Conservation (phyloP, 2,888 invertebrate species). For the Mimumesa dahlbomi region DNA sequence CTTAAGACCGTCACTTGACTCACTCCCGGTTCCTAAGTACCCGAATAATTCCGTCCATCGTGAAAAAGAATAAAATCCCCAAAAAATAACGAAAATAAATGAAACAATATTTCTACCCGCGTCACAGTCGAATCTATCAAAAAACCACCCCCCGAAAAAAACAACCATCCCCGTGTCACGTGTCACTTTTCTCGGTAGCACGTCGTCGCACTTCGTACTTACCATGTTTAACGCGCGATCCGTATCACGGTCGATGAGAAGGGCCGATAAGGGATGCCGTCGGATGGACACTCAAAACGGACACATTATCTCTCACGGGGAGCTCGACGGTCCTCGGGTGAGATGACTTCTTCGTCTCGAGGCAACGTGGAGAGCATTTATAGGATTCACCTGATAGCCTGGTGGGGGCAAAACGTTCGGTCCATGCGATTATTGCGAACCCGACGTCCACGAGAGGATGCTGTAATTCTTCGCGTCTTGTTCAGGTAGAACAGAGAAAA, state of each 20-base stretch:
- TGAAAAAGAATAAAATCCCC: too few relatives aligned
- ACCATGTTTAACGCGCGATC: conserved; percentile 51
- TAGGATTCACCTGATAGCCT: conserved; percentile 77
- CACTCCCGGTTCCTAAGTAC: too few relatives aligned
- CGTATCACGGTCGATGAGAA: conserved; percentile 21
- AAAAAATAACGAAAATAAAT: too few relatives aligned
- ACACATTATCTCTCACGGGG: conserved; percentile 73
- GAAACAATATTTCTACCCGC: too few relatives aligned
- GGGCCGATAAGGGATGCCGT: conserved; percentile 27
- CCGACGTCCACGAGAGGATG: conserved; percentile 69
- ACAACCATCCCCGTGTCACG: too few relatives aligned
- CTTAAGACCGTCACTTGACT: too few relatives aligned
- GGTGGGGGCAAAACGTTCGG: conserved; percentile 69
- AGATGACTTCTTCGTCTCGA: conserved; percentile 65
- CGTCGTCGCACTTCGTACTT: conserved; percentile 58
- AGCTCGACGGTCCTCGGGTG: conserved; percentile 51
- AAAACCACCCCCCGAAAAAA: too few relatives aligned
- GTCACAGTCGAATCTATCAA: too few relatives aligned
- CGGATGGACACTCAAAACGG: conserved; percentile 65
- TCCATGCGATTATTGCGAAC: conserved; percentile 74
- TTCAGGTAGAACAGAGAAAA: conserved; percentile 18
- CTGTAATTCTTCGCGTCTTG: conserved; percentile 68
- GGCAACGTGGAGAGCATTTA: conserved; percentile 78
- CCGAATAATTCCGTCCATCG: too few relatives aligned
- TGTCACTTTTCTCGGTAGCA: conserved; percentile 21